Base-by-base conservation (phyloP, 2,888 invertebrate genomes). In the Phoronis australis region DNA sequence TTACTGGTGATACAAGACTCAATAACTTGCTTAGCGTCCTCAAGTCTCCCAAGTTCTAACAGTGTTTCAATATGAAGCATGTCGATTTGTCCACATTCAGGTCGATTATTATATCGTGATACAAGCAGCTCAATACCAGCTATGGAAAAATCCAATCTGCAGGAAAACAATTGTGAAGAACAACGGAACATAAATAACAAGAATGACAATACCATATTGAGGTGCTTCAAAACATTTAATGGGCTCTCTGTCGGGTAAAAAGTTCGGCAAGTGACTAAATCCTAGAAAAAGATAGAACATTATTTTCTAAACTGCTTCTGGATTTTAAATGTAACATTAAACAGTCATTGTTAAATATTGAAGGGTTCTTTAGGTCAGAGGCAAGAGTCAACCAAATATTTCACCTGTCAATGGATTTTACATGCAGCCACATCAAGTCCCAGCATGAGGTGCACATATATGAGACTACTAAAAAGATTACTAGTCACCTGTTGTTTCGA, bases 1-100 rank as follows among this genome's bases (percentile, higher is more conserved):
- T 39, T 44, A 65, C 69, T 69, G 46, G 57, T 64, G 25, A 71
- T 69, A 44, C 61, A 64, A n/a, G 64, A 61, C 48, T 67, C 67
- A 23, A 64, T 54, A 54, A 66, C 64, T 39, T 60, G 48, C 45
- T 66, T 67, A 3, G 64, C 66, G 26, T 49, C 49, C n/a, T 54
- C 43, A 25, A 43, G 49, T 38, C 60, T 52, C 25, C 57, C 46
- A 31, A 50, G 48, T 44, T 60, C 53, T 21, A 69, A 37, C 4
- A 69, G 51, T 18, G 63, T 48, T 46, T 69, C 68, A 20, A 69
- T 48, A 47, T 66, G 65, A 4, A 59, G 54, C n/a, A 61, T 52
- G 20, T 62, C 49, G 5, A 72, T 54, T 37, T 59, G 58, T 2
- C 67, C 66, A 40, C 61, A 38, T 12, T 69, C 65, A 18, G 65